Conservation (phyloP, 2,888 invertebrate genomes). For the Hydrotaea cyrtoneurina region DNA sequence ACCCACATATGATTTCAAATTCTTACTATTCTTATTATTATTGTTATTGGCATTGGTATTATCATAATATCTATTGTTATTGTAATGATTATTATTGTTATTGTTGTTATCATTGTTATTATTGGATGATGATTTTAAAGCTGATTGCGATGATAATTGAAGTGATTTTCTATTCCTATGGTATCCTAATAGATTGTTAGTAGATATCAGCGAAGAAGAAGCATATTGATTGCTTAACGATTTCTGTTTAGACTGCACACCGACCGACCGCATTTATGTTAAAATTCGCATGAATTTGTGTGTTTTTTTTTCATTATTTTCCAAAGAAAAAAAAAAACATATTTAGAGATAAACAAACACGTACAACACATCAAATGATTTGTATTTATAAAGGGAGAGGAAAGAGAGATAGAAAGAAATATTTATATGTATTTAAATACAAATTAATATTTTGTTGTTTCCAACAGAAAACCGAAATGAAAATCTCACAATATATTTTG, state of each 20-base stretch:
- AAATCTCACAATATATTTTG: conserved; percentile 20
- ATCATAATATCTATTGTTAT: conserved; percentile 66
- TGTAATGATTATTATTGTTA: conserved; percentile 67
- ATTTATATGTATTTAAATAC: neutral
- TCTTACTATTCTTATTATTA: conserved; percentile 64
- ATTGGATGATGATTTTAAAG: conserved; percentile 70
- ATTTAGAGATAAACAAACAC: conserved; percentile 27
- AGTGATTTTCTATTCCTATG: conserved; percentile 79
- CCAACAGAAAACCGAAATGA: neutral
- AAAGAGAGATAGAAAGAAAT: neutral
- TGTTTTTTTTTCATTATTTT: neutral
- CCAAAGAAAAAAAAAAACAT: conserved; percentile 10
- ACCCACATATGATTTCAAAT: conserved; percentile 75
- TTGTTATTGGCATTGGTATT: conserved; percentile 56
- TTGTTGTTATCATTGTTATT: conserved; percentile 42
- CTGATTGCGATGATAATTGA: conserved; percentile 75
- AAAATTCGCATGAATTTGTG: conserved; percentile 13
- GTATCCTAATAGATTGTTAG: conserved; percentile 80
- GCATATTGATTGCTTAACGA: conserved; percentile 78
- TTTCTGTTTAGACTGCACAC: conserved; percentile 80
- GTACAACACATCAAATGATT: conserved; percentile 50
- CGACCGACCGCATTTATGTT: conserved; percentile 64
- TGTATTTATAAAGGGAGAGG: conserved; percentile 20
- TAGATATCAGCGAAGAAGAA: conserved; percentile 79
- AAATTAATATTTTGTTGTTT: conserved; percentile 18